Evolutionary conservation across 2,797 vertebrate species (phyloP).

Genomic region (Pangasius djambal): DNA sequence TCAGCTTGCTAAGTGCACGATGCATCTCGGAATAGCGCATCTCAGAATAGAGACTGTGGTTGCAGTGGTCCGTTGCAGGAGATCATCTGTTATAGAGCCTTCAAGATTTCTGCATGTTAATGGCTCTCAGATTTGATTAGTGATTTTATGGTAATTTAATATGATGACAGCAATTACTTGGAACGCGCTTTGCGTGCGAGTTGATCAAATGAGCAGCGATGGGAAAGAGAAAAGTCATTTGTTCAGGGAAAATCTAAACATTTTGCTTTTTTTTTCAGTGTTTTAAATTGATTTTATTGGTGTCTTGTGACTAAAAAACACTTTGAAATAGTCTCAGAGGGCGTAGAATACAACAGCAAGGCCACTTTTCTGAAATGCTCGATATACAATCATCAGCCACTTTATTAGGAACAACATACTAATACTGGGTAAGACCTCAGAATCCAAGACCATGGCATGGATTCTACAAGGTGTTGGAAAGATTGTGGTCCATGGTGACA

Average conservation of each 20-base stretch:
- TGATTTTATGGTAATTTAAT: conserved; percentile 46
- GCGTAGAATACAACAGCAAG: background rate
- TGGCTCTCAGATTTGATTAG: background rate
- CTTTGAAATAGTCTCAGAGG: background rate
- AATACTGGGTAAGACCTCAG: background rate
- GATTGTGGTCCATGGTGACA: background rate
- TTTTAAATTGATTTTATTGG: background rate
- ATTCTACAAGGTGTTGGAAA: background rate
- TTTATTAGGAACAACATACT: background rate
- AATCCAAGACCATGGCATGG: background rate
- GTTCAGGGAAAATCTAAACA: background rate
- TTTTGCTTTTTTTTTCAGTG: background rate
- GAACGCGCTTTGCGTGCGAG: background rate
- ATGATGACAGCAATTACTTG: too few relatives aligned
- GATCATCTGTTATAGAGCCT: conserved; percentile 55
- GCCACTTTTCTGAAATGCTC: background rate
- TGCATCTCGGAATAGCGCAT: conserved; percentile 74
- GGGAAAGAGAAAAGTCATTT: background rate
- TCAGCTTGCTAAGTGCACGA: conserved; percentile 63
- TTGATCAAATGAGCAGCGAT: background rate
- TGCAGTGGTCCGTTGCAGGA: conserved; percentile 66
- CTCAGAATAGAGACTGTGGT: conserved; percentile 71
- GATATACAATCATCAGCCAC: background rate
- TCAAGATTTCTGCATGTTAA: conserved; percentile 39
- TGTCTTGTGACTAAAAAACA: background rate